Base-by-base conservation (phyloP, 2,113 vertebrate genomes). In the Otolemur garnettii region DNA sequence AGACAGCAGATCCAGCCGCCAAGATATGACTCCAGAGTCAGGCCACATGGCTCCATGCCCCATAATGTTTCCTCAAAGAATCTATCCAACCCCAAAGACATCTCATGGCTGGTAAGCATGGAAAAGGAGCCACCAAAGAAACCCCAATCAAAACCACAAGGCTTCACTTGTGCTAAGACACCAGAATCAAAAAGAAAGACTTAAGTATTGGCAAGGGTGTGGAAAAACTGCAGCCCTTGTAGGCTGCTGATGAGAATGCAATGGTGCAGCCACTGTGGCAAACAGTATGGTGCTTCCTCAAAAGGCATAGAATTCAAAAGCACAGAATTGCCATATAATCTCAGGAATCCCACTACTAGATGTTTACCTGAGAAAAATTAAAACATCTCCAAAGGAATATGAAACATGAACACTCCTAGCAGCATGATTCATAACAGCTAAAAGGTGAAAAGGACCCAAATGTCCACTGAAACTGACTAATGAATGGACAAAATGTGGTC, bases 131-230 rank as follows among this genome's bases (percentile, higher is more conserved):
- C 75, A 55, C 75, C 74, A 18, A 17, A 15, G 28, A 78, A 19
- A 53, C 11, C 15, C 45, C 28, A 30, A 78, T 78, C 45, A 15
- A 19, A 77, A 28, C 45, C 75, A 78, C 17, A 33, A 60, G 62
- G 21, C 53, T 21, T 18, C 30, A 9, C 26, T 2, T 4, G 2
- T 2, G 0, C 28, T 0, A n/a, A 12, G 42, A 57, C 0, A n/a
- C n/a, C 22, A 5, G 21, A 17, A 19, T 35, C n/a, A 55, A 6
- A 87, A 1, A 15, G 55, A 55, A n/a, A 69, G 33, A 74, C 0
- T 15, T 12, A 64, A 12, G 17, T 0, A 10, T 9, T 21, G 22
- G 3, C 1, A 18, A 55, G 21, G 24, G 24, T 3, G 42, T 2
- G 19, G 38, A 53, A 33, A 75, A 35, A 53, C 2, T 1, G 14